These are phyloP conservation scores for Carettochelys insculpta DNA, from an alignment of 2,113 vertebrate species.

Conservation along the genomic window DNA sequence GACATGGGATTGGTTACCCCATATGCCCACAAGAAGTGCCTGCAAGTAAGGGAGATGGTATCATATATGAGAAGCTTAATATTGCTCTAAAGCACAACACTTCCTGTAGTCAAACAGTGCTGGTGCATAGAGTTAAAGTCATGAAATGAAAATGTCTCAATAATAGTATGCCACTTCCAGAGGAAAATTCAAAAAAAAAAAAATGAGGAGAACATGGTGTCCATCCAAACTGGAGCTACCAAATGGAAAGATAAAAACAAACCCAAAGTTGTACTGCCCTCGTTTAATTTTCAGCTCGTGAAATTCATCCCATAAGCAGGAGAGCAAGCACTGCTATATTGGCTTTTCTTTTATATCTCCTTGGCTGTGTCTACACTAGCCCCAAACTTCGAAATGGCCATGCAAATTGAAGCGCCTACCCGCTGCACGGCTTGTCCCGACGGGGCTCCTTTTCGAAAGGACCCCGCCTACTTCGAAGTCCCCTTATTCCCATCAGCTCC, in stretches of 20 bases:
- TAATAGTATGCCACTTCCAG: background rate
- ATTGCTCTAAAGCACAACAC: background rate
- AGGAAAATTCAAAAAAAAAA: background rate
- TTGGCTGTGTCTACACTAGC: no score
- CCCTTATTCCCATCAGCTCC: no score
- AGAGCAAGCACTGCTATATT: fast-evolving
- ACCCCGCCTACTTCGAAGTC: no score
- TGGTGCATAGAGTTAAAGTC: background rate
- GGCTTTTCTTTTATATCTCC: background rate
- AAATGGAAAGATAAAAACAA: background rate
- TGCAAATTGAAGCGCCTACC: no score
- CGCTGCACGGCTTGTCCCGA: no score
- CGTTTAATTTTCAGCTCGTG: background rate
- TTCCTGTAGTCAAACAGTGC: background rate
- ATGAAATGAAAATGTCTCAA: fast-evolving
- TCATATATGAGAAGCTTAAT: fast-evolving
- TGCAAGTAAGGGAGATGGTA: background rate
- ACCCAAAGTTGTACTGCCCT: no score
- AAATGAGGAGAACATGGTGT: no score
- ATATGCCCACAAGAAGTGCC: background rate
- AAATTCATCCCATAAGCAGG: background rate
- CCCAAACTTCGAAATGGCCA: no score
- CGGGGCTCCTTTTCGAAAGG: no score
- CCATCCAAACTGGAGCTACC: background rate
- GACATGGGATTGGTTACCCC: background rate